phyloP scores from a whole-genome alignment of 2,797 vertebrate species.

The Hippopotamyrus pictus region DNA sequence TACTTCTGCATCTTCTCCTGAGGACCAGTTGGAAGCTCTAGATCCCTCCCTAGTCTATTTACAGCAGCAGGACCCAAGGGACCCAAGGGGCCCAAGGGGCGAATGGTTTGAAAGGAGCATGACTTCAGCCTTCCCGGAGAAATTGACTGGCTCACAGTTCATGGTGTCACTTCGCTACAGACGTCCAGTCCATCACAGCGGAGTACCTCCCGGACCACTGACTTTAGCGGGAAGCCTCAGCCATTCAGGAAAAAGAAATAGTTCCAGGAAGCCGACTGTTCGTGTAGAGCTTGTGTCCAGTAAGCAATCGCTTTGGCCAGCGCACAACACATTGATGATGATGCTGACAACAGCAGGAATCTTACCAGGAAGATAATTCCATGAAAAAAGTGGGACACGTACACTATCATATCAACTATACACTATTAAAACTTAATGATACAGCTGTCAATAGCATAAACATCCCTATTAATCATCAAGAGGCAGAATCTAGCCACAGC shows the following conservation, averaged over 20 bases:
- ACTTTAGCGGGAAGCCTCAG: background rate
- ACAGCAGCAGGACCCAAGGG: background rate
- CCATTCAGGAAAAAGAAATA: background rate
- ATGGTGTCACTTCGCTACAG: background rate
- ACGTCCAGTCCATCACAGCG: background rate
- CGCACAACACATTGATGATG: background rate
- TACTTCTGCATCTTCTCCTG: background rate
- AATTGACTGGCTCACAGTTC: background rate
- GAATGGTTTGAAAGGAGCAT: background rate
- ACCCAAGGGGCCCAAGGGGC: background rate
- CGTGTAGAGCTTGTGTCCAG: background rate
- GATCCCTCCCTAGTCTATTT: too few relatives aligned
- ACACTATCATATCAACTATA: background rate
- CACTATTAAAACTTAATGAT: background rate
- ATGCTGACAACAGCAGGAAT: too few relatives aligned
- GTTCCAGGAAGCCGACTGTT: background rate
- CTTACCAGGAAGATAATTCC: background rate
- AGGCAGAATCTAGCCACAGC: background rate
- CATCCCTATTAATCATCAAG: constrained; percentile 28
- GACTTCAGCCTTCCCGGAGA: background rate
- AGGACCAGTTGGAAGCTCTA: background rate
- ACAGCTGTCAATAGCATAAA: constrained; percentile 33
- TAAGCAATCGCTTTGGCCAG: background rate
- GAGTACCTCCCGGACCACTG: background rate
- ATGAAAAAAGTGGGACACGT: background rate